Percentiles rank a stretch among this genome's conserved stretches.
Conservation (phyloP, 2,888 invertebrate species). For the Pemphredon lugubris region DNA sequence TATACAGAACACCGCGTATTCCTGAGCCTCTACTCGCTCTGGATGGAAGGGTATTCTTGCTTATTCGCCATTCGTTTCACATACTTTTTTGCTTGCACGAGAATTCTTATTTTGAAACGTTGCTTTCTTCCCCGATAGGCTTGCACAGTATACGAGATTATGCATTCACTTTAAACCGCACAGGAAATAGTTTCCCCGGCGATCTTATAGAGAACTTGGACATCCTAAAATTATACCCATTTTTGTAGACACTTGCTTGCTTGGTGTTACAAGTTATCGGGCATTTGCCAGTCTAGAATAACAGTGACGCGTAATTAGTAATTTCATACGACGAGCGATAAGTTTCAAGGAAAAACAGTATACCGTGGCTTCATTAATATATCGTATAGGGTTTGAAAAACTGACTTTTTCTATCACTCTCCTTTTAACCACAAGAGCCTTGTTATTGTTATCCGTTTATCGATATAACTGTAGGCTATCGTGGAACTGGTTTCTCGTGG, state of each 20-base stretch:
- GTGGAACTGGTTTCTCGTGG: not conserved
- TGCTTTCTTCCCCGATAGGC: too few relatives aligned
- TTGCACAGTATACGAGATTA: too few relatives aligned
- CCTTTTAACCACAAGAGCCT: not conserved
- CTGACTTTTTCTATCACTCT: not conserved
- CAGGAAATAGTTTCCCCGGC: too few relatives aligned
- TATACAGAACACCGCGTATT: conserved; percentile 74
- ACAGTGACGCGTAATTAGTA: too few relatives aligned
- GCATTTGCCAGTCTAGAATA: too few relatives aligned
- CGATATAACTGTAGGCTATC: not conserved
- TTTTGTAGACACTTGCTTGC: too few relatives aligned
- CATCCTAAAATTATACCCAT: too few relatives aligned
- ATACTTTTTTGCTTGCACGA: not conserved
- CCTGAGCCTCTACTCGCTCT: conserved; percentile 84
- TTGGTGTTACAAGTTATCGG: too few relatives aligned
- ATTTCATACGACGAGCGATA: conserved; percentile 2
- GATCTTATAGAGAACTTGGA: too few relatives aligned
- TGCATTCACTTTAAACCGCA: too few relatives aligned
- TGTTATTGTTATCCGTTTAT: conserved; percentile 7
- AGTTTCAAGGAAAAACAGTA: conserved; percentile 12
- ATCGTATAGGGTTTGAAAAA: not conserved
- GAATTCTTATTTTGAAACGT: not conserved
- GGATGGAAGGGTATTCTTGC: conserved; percentile 84
- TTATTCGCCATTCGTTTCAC: not conserved
- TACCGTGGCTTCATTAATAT: not conserved